Percentiles rank a stretch among this genome's conserved stretches.
phyloP scores from a whole-genome alignment of 2,888 invertebrate species.

The Epirrhoe alternata region DNA sequence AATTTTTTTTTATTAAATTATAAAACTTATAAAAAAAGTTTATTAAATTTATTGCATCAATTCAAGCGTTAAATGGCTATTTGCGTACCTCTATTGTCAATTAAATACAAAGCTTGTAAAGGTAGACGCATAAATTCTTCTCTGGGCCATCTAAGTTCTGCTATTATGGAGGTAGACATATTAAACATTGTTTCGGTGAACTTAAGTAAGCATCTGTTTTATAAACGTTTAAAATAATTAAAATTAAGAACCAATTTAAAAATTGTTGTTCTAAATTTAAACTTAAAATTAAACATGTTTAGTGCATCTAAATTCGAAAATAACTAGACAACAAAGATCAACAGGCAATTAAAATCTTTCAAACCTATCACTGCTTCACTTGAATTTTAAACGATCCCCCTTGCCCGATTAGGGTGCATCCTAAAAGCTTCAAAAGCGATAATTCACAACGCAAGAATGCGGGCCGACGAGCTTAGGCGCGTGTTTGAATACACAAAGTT shows the following conservation, averaged over 20 bases:
- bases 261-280: neutral
- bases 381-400: conserved; percentile 75
- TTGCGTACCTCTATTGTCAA: conserved; percentile 30
- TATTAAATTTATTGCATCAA: conserved; percentile 25
- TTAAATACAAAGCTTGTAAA: conserved; percentile 46
- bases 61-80: conserved; percentile 25
- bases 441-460: conserved; percentile 79
- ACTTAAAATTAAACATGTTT: conserved; percentile 2
- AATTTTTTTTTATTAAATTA: too few relatives aligned
- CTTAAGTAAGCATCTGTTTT: neutral
- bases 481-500: conserved; percentile 60
- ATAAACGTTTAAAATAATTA: too few relatives aligned
- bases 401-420: conserved; percentile 81
- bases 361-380: conserved; percentile 72
- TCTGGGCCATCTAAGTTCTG: conserved; percentile 41
- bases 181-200: conserved; percentile 38
- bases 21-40: neutral
- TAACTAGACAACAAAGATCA: conserved; percentile 64
- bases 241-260: neutral
- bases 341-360: conserved; percentile 78
- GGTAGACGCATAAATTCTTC: conserved; percentile 58
- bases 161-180: conserved; percentile 36
- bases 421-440: conserved; percentile 81
- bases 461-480: conserved; percentile 76
- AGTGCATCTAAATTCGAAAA: conserved; percentile 33